Base-by-base conservation (phyloP, 1,140 invertebrate genomes). In the Drosophila neocordata region DNA sequence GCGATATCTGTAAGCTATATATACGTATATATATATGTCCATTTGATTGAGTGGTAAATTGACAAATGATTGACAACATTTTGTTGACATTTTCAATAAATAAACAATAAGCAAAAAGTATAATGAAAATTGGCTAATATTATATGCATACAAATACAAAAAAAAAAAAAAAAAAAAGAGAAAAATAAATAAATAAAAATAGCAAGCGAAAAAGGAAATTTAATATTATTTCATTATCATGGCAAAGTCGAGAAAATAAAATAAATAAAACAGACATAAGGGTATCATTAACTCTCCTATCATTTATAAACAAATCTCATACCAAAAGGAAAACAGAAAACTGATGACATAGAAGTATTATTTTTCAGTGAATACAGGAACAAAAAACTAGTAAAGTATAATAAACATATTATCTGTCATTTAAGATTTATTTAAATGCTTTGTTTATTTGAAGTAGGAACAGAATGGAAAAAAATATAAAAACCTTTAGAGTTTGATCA, bases 1-100 rank as follows among this genome's bases (percentile, higher is more conserved):
- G 18, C 15, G 18, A 48, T 48, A 48, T 48, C 41, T 48, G 41
- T 48, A 20, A 48, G 41, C 41, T 48, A 48, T 48, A 34, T 4
- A 31, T 31, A 31, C 27, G 18, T 35, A 22, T 57, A 20, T 52
- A 66, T 34, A 20, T 27, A 22, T 55, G 6, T n/a, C 31, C n/a
- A 18, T 35, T 81, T 80, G 70, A 84, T 84, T 37, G 53, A 84
- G 77, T 87, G 82, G 73, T 58, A 81, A 84, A 84, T 87, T 84
- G 81, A 85, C 81, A 81, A 77, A 74, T 87, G 81, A 87, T 84
- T 85, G 81, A 84, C 82, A 87, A 74, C 61, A 37, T 48, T 48
- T 48, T 48, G 41, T 51, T 77, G 77, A 59, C 62, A 66, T 80
- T 77, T 41, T 27, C 15, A 57, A 51, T 52, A 41, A 52, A 44